Percentiles rank a stretch among this genome's conserved stretches.
Conservation (phyloP, 2,797 vertebrate genomes). For the Sarcoramphus papa region DNA sequence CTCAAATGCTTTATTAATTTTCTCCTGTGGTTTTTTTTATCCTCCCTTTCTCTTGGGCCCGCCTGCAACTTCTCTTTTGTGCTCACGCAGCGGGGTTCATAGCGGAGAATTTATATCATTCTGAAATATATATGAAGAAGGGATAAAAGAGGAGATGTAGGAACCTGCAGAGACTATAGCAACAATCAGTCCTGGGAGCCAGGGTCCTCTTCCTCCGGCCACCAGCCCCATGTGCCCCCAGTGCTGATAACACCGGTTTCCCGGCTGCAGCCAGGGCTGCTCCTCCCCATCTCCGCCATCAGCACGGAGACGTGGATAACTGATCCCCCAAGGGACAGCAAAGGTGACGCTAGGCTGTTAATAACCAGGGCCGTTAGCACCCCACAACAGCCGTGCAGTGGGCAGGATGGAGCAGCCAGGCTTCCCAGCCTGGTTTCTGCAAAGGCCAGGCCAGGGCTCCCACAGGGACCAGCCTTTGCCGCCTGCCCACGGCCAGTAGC, state of each 20-base stretch:
- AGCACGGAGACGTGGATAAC: accelerated
- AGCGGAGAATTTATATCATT: constrained; percentile 48
- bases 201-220: background rate
- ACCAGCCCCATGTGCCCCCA: background rate
- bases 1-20: constrained; percentile 67
- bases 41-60: constrained; percentile 58
- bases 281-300: background rate
- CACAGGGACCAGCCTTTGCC: background rate
- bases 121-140: constrained; percentile 51
- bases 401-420: background rate
- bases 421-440: background rate
- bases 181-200: background rate
- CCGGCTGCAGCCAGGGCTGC: background rate
- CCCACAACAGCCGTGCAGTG: accelerated
- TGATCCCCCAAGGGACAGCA: background rate
- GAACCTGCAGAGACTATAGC: constrained; percentile 30
- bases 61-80: constrained; percentile 54
- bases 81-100: background rate
- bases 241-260: accelerated
- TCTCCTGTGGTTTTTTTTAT: constrained; percentile 66
- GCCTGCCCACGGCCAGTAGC: accelerated
- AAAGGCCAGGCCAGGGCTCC: too few species aligned
- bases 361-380: accelerated
- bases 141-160: constrained; percentile 51
- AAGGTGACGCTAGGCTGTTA: background rate